Base-by-base conservation (phyloP, 2,888 invertebrate species). In the Ellobium chinense region DNA sequence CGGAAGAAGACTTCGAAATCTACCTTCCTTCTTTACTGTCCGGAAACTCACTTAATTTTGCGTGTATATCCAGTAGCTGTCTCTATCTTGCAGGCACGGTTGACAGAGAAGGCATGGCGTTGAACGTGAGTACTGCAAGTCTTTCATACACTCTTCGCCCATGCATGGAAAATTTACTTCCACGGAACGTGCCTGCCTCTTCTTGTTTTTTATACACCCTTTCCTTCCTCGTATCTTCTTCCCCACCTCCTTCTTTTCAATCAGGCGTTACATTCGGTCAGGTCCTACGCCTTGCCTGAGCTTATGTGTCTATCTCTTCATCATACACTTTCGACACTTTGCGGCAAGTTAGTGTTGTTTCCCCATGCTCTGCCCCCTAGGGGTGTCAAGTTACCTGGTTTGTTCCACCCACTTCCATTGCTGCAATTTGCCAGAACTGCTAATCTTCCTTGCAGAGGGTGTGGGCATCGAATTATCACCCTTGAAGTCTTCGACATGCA, bases 91-190 rank as follows among this genome's bases (percentile, higher is more conserved):
- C 46, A 7, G 36, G 24, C 37, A 72, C 60, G 58, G 72, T 24
- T 72, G 72, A 72, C 72, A 72, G 60, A 72, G 46, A 58, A 34
- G 24, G 37, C 37, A 72, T 27, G 58, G 58, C 56, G 58, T 24
- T 72, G 58, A 58, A 60, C 46, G 58, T 72, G n/a, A 56, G 36
- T 7, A 31, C 14, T 72, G 34, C 60, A 12, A 5, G 36, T 72
- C 60, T 72, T 34, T 72, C 60, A 24, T 56, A 21, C 66, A 70
- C 69, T 70, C 78, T n/a, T 27, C 68, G 69, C 1, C 78, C 78
- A 78, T 77, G 77, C 77, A 77, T 78, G 78, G 78, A 68, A 78
- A 78, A 78, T 78, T 78, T 69, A 78, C 78, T 78, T 70, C 62
- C 39, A 69, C 69, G 70, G 78, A 70, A 70, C 78, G 78, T 70